phyloP scores from a whole-genome alignment of 1,140 invertebrate species.

The Batillaria attramentaria region DNA sequence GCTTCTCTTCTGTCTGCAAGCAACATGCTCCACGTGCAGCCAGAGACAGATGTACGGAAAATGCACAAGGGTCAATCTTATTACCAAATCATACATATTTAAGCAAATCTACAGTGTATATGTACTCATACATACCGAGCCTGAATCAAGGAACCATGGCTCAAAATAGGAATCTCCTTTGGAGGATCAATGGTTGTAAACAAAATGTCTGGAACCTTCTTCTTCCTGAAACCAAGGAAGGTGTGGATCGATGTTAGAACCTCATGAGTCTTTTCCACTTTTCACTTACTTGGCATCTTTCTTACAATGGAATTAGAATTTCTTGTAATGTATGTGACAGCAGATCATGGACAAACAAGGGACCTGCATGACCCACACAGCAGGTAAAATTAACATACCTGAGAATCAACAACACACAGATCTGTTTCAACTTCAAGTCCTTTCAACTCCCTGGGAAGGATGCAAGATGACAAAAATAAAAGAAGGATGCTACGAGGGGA shows the following conservation, averaged over 20 bases:
- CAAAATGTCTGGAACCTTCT: constrained; percentile 90
- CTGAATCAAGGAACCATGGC: constrained; percentile 78
- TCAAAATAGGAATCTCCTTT: constrained; percentile 81
- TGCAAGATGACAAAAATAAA: not conserved
- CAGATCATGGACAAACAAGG: too few species aligned
- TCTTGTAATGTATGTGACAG: too few species aligned
- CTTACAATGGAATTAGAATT: too few species aligned
- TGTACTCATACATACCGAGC: constrained; percentile 63
- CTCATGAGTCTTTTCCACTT: too few species aligned
- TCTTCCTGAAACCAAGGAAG: constrained; percentile 74
- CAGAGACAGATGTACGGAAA: not conserved
- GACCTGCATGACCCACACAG: too few species aligned
- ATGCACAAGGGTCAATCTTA: constrained; percentile 16
- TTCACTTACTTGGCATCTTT: too few species aligned
- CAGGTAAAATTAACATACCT: not conserved
- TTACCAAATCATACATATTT: not conserved
- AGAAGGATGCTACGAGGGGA: too few species aligned
- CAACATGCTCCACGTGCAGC: not conserved
- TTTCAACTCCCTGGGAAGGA: not conserved
- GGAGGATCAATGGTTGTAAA: constrained; percentile 92
- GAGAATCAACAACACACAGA: not conserved
- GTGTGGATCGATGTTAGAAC: not conserved
- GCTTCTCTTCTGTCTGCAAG: not conserved
- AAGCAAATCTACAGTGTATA: not conserved
- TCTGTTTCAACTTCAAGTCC: not conserved